Conservation (phyloP, 2,113 vertebrate species). For the Callipepla californica region DNA sequence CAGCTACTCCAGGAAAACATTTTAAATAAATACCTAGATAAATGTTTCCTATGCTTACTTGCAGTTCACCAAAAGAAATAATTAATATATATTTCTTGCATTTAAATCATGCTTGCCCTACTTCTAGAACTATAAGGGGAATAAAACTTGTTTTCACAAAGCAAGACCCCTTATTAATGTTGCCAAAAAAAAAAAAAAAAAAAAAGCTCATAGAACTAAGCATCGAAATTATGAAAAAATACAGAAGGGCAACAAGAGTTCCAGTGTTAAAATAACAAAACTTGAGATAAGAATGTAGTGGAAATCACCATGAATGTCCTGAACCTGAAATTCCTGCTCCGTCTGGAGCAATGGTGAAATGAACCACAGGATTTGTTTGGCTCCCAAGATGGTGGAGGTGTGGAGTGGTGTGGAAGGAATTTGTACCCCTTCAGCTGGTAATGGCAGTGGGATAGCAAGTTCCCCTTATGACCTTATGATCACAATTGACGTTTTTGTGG, state of each 20-base stretch:
- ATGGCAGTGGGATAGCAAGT: not conserved
- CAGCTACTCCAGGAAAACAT: slow-evolving; percentile 1
- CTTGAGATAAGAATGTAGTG: not conserved
- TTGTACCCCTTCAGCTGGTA: not conserved
- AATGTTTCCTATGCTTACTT: slow-evolving; percentile 33
- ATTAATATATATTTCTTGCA: slow-evolving; percentile 60
- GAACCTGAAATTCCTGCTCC: not conserved
- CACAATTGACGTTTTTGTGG: fast-evolving
- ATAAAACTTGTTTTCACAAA: slow-evolving; percentile 60
- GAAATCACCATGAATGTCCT: not conserved
- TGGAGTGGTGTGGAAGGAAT: not conserved
- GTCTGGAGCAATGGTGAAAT: not conserved
- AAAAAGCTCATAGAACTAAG: slow-evolving; percentile 8
- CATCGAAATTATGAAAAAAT: not conserved
- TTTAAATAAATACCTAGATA: slow-evolving; percentile 9
- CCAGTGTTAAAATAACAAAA: not conserved
- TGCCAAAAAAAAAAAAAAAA: slow-evolving; percentile 26
- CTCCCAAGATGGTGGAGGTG: fast-evolving
- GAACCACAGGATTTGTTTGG: not conserved
- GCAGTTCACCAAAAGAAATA: slow-evolving; percentile 38
- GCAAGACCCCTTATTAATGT: slow-evolving; percentile 5
- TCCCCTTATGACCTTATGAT: not conserved
- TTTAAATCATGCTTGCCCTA: slow-evolving; percentile 69
- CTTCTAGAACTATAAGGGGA: slow-evolving; percentile 61
- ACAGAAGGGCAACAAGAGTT: not conserved